Base-by-base conservation (phyloP, 2,797 vertebrate genomes). In the Poecilia velifera region DNA sequence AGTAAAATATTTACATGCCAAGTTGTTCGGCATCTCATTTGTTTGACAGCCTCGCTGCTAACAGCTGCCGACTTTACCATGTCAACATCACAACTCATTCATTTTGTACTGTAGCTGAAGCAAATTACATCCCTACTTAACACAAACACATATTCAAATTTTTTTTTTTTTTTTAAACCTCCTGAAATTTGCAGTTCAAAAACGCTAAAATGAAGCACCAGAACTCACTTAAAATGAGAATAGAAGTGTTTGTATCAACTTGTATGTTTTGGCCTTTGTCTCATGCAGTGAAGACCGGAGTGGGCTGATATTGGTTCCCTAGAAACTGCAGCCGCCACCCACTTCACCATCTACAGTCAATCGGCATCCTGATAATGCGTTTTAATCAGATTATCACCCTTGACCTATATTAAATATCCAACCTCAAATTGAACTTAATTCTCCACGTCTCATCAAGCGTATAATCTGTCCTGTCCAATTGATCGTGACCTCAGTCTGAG, bases 371-470 rank as follows among this genome's bases (percentile, higher is more conserved):
- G 53, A 36, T 77, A 74, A 66, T 79, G 72, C 76, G 80, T 90
- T 88, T 87, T 88, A 90, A 93, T 91, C 88, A 90, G 86, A 93
- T 94, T 89, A 93, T 78, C 74, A 82, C 79, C 84, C 79, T 0
- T 90, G 86, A 88, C 83, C 85, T 80, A 92, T 82, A 89, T 91
- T 82, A 91, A 88, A 83, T 79, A 88, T 87, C 85, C 84, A 86
- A 72, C 87, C 85, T 88, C 76, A 89, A 72, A 89, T 82, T 83
- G 78, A 90, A 80, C 79, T 88, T 71, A 86, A 89, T 84, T 87
- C 81, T 85, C 34, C 36, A 39, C 43, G 57, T 87, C 76, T 88
- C 76, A 87, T 49, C 85, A 79, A 90, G 82, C 83, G 80, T 81
- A 83, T 86, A 81, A 86, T 89, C 88, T 79, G 57, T 76, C 51